These are phyloP conservation scores for Australoheros facetus DNA, from an alignment of 2,797 vertebrate genomes.

Conservation along the genomic window DNA sequence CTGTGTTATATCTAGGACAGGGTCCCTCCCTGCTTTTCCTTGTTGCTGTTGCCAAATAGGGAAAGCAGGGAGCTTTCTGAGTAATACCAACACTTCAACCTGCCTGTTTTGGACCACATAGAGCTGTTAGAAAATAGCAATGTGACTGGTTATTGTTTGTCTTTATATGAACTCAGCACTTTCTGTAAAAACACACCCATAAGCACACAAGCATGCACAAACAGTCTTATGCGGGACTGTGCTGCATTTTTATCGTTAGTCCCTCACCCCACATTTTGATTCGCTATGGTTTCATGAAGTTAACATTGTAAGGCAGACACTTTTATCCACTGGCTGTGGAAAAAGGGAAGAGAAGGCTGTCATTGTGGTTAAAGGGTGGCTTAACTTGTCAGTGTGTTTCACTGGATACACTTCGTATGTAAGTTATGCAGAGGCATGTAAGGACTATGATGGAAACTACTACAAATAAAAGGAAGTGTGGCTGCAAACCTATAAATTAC, in stretches of 20 bases:
- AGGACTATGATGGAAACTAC: neutral
- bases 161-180: neutral
- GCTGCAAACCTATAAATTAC: neutral
- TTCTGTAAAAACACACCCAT: neutral
- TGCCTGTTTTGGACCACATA: neutral
- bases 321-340: too few relatives aligned
- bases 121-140: neutral
- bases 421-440: too few relatives aligned
- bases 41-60: constrained; percentile 32
- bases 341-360: neutral
- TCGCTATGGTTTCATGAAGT: neutral
- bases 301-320: neutral
- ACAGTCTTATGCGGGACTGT: neutral
- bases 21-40: constrained; percentile 20
- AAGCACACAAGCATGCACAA: neutral
- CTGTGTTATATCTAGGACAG: constrained; percentile 46
- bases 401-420: neutral
- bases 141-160: neutral
- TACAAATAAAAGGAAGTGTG: too few relatives aligned
- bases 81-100: neutral
- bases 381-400: neutral
- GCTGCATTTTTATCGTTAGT: neutral
- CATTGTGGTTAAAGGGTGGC: neutral
- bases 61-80: neutral
- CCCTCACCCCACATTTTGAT: neutral